phyloP scores from a whole-genome alignment of 35 echinoderm and acorn worm genomes.

The Apostichopus californicus region DNA sequence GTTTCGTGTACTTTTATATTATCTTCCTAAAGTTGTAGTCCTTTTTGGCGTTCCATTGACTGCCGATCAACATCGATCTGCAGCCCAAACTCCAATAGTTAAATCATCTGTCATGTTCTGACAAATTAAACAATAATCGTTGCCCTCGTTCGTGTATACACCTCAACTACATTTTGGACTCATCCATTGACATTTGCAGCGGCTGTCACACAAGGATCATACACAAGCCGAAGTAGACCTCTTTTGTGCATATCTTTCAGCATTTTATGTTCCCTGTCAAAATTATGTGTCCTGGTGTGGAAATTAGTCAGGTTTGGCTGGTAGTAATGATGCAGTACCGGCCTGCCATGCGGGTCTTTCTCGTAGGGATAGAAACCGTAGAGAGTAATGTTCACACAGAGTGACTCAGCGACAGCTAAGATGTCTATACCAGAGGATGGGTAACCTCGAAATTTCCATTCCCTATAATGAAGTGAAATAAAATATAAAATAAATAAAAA shows the following conservation, averaged over 20 bases:
- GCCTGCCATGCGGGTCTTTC: neutral
- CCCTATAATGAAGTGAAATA: too few relatives aligned
- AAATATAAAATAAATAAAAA: too few relatives aligned
- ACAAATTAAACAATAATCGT: too few relatives aligned
- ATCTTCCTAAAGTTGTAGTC: too few relatives aligned
- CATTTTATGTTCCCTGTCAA: conserved; percentile 20
- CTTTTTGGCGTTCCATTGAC: too few relatives aligned
- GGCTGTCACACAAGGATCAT: neutral
- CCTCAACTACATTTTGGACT: too few relatives aligned
- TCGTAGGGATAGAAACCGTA: neutral
- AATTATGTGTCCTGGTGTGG: neutral
- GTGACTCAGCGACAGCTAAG: neutral
- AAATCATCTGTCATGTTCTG: too few relatives aligned
- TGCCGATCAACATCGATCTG: too few relatives aligned
- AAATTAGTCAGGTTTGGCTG: neutral
- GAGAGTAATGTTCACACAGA: conserved; percentile 2
- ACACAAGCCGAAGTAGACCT: neutral
- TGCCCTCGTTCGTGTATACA: too few relatives aligned
- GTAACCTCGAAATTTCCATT: neutral
- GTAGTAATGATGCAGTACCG: conserved; percentile 14
- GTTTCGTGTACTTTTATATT: too few relatives aligned
- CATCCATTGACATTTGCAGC: too few relatives aligned
- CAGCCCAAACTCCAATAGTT: too few relatives aligned
- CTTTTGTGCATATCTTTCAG: neutral
- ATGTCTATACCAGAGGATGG: conserved; percentile 23